phyloP scores from a whole-genome alignment of 1,140 invertebrate genomes.

The Cydia amplana region DNA sequence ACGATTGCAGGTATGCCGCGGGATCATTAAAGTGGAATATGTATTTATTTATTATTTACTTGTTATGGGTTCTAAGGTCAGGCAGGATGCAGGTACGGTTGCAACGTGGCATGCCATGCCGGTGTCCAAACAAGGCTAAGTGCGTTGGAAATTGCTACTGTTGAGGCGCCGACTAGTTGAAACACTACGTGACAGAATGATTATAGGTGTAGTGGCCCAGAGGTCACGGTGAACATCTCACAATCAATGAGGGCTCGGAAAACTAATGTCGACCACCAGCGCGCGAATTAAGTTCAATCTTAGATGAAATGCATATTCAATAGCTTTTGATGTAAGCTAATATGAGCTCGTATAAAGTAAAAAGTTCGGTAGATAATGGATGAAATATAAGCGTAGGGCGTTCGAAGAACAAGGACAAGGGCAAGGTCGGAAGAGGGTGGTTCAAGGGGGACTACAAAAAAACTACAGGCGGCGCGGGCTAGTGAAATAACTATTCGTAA shows the following conservation, averaged over 20 bases:
- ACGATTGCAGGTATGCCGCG: conserved; percentile 8
- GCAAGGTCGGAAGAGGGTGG: conserved; percentile 28
- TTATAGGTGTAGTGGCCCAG: conserved; percentile 47
- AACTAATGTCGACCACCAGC: conserved; percentile 40
- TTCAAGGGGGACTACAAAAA: conserved; percentile 20
- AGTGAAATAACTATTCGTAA: conserved; percentile 22
- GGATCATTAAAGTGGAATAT: conserved; percentile 22
- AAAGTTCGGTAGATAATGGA: conserved; percentile 5
- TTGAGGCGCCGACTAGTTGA: conserved; percentile 37
- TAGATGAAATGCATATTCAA: background rate
- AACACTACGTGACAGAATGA: conserved; percentile 46
- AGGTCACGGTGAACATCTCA: conserved; percentile 61
- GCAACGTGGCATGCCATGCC: conserved; percentile 48
- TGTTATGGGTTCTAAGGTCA: conserved; percentile 54
- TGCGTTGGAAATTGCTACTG: conserved; percentile 38
- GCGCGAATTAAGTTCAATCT: conserved; percentile 2
- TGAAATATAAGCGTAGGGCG: background rate
- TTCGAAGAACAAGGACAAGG: conserved; percentile 12
- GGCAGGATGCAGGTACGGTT: conserved; percentile 60
- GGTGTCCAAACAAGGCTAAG: conserved; percentile 61
- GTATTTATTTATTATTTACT: conserved; percentile 39
- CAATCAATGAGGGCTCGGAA: conserved; percentile 42
- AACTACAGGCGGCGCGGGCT: conserved; percentile 3
- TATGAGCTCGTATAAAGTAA: background rate
- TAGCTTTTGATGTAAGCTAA: background rate